Base-by-base conservation (phyloP, 2,797 vertebrate species). In the Poecilia gillii region DNA sequence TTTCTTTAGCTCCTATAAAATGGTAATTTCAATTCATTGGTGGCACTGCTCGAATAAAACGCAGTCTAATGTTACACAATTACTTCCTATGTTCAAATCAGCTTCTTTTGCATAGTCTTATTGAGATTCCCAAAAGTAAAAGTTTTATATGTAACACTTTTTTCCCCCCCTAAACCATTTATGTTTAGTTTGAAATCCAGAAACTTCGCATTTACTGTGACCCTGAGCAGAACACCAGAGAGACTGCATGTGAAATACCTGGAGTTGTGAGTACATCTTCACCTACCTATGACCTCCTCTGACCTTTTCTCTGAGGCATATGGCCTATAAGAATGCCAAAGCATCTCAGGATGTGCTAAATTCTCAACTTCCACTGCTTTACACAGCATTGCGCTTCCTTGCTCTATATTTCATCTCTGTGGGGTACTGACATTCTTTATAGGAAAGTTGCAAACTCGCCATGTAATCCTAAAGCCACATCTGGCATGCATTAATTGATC, bases 141-240 rank as follows among this genome's bases (percentile, higher is more conserved):
- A 12, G 18, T 78, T 84, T 46, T 76, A 39, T 73, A 73, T 80
- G 71, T 79, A 73, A 84, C 53, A 55, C 45, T 2, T 31, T 6
- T 16, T 76, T 80, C 2, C 41, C 72, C 72, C 1, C 57, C 16
- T 79, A 45, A 13, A 71, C 49, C 1, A 36, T 1, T 1, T 59
- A 73, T 88, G 0, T 86, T 75, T 72, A 99, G 98, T 99, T 99
- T 94, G 98, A 98, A 92, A 91, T 99, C 87, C 98, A 99, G 93
- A 99, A 99, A 89, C 93, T 99, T 76, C 93, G 98, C 83, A 99
- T 99, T 93, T 99, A 99, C 93, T 99, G 98, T 93, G 97, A 99
- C 86, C 98, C 98, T 43, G 98, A 98, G 91, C 98, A 99, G 94
- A 99, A 98, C 77, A 96, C 91, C 78, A 92, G 98, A 70, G 98